Base-by-base conservation (phyloP, 64 coral and sea anemone genomes). In the Stylophora pistillata region DNA sequence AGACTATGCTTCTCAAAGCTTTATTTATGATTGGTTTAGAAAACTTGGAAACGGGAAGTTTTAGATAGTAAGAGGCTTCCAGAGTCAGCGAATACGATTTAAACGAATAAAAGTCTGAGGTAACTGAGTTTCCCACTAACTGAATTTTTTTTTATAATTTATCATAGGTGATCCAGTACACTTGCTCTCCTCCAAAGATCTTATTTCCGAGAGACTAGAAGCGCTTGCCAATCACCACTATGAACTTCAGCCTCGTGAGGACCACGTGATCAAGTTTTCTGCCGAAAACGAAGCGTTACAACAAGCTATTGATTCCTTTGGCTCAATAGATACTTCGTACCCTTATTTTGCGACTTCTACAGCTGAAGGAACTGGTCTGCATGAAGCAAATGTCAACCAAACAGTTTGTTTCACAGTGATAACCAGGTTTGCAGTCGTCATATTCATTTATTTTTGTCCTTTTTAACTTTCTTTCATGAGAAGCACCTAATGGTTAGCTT, bases 191-290 rank as follows among this genome's bases (percentile, higher is more conserved):
- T 73, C 87, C 56, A 94, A 89, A 62, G 92, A 94, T 82, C 63
- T 55, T 15, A 85, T 94, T 14, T 77, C 58, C n/a, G 29, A 85
- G 27, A 89, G 80, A 74, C 78, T 94, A 7, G 33, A 89, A 21
- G 56, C 86, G 9, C 78, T 94, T 17, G 72, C 79, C 1, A 73
- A 26, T 21, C 65, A 89, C 15, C 56, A 69, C 20, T 94, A 94
- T 58, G 92, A 94, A n/a, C 54, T 94, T 18, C 79, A 94, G 12
- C 92, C 92, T 47, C 78, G 92, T 26, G 92, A 94, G 69, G 92
- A 94, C 29, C 79, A 89, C 52, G 74, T 79, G 15, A 77, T 94
- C 30, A 88, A 41, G 9, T 94, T 89, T 73, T 71, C 71, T 25
- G 92, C 92, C 15, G 58, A 94, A 64, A 70, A 34, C 30, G 61